Evolutionary conservation across 2,888 invertebrate genomes (phyloP).

Genomic region (Chrysolina oricalcia): DNA sequence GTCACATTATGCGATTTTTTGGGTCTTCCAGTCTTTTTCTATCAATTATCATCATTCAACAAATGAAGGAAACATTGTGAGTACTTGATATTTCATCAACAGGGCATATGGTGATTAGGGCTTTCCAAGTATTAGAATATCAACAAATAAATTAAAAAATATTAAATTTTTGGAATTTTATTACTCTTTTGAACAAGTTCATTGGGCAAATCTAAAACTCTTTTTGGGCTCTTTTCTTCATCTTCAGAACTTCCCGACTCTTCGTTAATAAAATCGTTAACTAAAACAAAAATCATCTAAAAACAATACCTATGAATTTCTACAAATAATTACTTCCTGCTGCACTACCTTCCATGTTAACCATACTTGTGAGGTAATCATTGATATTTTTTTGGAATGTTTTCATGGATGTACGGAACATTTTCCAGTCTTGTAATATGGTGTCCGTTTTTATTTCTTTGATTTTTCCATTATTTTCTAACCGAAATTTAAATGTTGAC

Average conservation of each 20-base stretch:
- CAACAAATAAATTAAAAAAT: constrained; percentile 24
- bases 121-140: background rate
- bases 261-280: constrained; percentile 25
- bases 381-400: constrained; percentile 55
- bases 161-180: constrained; percentile 19
- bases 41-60: too few species aligned
- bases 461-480: constrained; percentile 44
- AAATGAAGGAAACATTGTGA: too few species aligned
- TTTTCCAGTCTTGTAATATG: constrained; percentile 50
- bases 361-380: constrained; percentile 55
- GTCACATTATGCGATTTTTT: too few species aligned
- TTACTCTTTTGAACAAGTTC: constrained; percentile 28
- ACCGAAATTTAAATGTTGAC: constrained; percentile 51
- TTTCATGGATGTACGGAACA: constrained; percentile 51
- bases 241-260: constrained; percentile 47
- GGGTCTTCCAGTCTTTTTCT: too few species aligned
- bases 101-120: too few species aligned
- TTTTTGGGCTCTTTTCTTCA: constrained; percentile 34
- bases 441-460: constrained; percentile 47
- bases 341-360: constrained; percentile 49
- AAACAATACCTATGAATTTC: constrained; percentile 2
- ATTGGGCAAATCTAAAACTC: constrained; percentile 27
- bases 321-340: constrained; percentile 34
- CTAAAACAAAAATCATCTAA: constrained; percentile 11
- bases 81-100: too few species aligned